Percentiles rank a stretch among this genome's conserved stretches.
Conservation (phyloP, 2,113 vertebrate genomes). For the Corydoras maculifer region DNA sequence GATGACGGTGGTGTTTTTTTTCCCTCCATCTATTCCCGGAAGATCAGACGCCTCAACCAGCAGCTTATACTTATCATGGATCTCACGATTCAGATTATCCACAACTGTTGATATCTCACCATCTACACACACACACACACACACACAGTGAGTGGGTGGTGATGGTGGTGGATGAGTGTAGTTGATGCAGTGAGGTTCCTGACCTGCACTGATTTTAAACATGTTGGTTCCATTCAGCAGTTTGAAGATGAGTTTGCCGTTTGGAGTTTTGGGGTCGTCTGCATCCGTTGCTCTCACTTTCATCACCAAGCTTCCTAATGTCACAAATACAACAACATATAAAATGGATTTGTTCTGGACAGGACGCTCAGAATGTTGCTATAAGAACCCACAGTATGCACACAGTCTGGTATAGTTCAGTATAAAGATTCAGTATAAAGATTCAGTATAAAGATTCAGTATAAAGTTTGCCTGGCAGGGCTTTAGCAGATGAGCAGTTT, state of each 20-base stretch:
- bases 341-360: no score
- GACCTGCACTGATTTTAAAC: conserved; percentile 77
- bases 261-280: conserved; percentile 79
- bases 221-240: conserved; percentile 61
- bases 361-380: no score
- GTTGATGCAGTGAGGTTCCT: not conserved
- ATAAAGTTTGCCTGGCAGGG: not conserved
- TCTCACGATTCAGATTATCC: conserved; percentile 77
- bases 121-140: conserved; percentile 28
- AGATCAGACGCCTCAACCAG: conserved; percentile 77
- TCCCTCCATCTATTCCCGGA: conserved; percentile 55
- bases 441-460: not conserved
- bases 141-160: not conserved
- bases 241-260: conserved; percentile 73
- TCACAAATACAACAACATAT: not conserved
- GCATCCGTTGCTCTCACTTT: conserved; percentile 77
- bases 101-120: conserved; percentile 67
- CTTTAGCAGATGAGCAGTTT: no score
- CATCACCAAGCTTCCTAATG: conserved; percentile 73
- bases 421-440: not conserved
- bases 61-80: conserved; percentile 66
- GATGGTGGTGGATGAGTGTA: not conserved
- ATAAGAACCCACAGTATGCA: not conserved
- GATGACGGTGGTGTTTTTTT: conserved; percentile 74
- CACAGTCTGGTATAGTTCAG: not conserved